Evolutionary conservation across 2,888 invertebrate species (phyloP), one percentile per base, ranked within the genome.

Genomic region (Drosophila putrida): DNA sequence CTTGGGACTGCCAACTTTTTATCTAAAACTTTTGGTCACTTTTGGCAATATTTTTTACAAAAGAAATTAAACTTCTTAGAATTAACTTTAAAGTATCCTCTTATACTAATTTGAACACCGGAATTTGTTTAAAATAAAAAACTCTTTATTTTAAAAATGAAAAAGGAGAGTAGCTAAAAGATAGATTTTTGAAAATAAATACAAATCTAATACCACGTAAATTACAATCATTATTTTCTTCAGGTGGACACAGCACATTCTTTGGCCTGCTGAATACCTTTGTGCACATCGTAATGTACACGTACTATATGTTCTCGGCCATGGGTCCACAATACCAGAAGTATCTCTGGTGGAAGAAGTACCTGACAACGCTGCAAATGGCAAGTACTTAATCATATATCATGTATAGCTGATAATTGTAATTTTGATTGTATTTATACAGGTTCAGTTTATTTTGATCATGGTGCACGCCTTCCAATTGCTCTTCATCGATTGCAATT

Each of bases 231-330:
- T 28, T 9, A 2, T 31, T 1, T 8, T 33, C 11, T 69, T 62
- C 65, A 94, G 98, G 98, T 91, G 98, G 98, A 35, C 98, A 98
- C 93, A 97, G 97, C 86, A 98, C 98, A 5, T 98, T 98, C 94
- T 98, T 98, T 93, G 97, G 98, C 2, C 94, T 98, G 83, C 93
- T 98, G 90, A 99, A 98, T 93, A 97, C 98, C 0, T 98, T 98
- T 93, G 98, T 99, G n/a, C 98, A 99, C 93, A 96, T 98, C 88
- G 94, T 98, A 80, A 99, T 99, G 98, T 98, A 99, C 93, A 94
- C 95, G 5, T 99, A 98, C 93, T 98, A 98, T 91, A 94, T 98
- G 94, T 93, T 98, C 90, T 95, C 98, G 51, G 98, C 98, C 35
- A 94, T 98, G 93, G 98, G 98, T 66, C 98, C 98, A 6, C 94